Evolutionary conservation across 1,140 invertebrate genomes (phyloP).

Genomic region (Lasioglossum albipes): DNA sequence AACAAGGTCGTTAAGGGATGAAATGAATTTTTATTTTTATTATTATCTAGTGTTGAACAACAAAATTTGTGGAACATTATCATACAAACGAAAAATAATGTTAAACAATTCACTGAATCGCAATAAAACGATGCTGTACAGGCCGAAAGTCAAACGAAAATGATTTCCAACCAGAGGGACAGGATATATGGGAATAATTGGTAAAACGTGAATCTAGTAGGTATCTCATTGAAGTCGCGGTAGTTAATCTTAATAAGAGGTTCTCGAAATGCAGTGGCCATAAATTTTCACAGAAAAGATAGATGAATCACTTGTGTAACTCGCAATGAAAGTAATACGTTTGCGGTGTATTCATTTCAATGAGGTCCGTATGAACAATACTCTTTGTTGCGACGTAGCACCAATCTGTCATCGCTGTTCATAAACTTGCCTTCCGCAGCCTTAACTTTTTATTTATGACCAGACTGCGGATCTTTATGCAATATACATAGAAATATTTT

Average conservation of each 20-base stretch:
- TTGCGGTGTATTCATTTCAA: background rate
- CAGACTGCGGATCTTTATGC: too few species aligned
- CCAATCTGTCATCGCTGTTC: conserved; percentile 29
- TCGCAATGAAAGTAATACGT: conserved; percentile 24
- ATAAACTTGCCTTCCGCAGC: conserved; percentile 1
- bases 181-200: background rate
- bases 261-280: conserved; percentile 9
- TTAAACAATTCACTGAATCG: too few species aligned
- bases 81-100: too few species aligned
- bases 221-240: background rate
- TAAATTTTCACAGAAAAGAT: conserved; percentile 40
- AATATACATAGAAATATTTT: too few species aligned
- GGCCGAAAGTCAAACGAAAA: too few species aligned
- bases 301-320: conserved; percentile 19
- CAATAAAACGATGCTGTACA: too few species aligned
- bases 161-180: too few species aligned
- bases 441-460: too few species aligned
- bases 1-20: too few species aligned
- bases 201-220: background rate
- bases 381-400: conserved; percentile 23
- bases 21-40: too few species aligned
- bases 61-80: too few species aligned
- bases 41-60: too few species aligned
- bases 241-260: conserved; percentile 41
- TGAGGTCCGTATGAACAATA: conserved; percentile 30